phyloP scores from a whole-genome alignment of 2,888 invertebrate genomes.

The Tenthredo scrophulariae region DNA sequence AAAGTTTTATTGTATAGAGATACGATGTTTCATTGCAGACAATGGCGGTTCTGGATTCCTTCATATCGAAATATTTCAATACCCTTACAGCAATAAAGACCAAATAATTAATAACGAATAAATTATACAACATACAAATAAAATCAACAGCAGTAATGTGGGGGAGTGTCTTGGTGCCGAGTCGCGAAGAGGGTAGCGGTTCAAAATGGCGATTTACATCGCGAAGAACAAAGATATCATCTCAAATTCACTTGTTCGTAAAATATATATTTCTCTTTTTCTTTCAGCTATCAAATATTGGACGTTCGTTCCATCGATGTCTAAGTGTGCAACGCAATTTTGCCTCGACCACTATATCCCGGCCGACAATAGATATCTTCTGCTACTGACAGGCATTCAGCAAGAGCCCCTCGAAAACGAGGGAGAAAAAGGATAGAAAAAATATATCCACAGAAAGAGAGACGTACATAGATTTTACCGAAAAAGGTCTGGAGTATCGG shows the following conservation, averaged over 20 bases:
- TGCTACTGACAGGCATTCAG: conserved; percentile 76
- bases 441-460: conserved; percentile 20
- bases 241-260: not conserved
- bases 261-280: conserved; percentile 3
- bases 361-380: conserved; percentile 74
- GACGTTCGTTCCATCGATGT: conserved; percentile 70
- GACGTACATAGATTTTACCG: not conserved
- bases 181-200: conserved; percentile 34
- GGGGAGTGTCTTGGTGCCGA: conserved; percentile 5
- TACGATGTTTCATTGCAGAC: not conserved
- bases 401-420: conserved; percentile 63
- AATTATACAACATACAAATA: conserved; percentile 19
- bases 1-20: not conserved
- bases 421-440: conserved; percentile 30
- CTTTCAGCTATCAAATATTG: conserved; percentile 5
- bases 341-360: conserved; percentile 68
- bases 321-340: conserved; percentile 75
- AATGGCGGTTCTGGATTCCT: not conserved
- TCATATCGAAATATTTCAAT: not conserved
- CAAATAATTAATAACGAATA: conserved; percentile 32
- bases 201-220: conserved; percentile 47
- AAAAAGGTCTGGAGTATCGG: conserved; percentile 18
- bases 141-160: conserved; percentile 37
- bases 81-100: not conserved
- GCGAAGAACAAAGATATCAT: not conserved